Conservation (phyloP, 2,797 vertebrate genomes). For the Poeciliopsis infans region DNA sequence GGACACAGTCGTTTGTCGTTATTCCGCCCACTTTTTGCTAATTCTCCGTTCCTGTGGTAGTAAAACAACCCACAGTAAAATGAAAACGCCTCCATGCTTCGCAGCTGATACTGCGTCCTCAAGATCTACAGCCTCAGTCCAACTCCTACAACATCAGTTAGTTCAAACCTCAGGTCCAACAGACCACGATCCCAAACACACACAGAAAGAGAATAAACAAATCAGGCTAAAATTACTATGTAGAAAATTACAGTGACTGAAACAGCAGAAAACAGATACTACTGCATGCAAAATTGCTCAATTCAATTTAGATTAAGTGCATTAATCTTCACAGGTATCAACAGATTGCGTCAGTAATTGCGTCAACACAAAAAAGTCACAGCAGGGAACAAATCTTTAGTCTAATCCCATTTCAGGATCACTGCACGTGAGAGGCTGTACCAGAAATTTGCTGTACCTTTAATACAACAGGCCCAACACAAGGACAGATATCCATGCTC, state of each 20-base stretch:
- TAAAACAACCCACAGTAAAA: background rate
- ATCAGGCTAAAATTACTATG: background rate
- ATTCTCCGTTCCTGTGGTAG: background rate
- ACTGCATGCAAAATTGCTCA: background rate
- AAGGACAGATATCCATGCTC: background rate
- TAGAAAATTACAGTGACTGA: background rate
- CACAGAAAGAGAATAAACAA: background rate
- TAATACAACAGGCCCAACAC: background rate
- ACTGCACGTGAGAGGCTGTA: background rate
- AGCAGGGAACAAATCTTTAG: background rate
- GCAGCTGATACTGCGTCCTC: background rate
- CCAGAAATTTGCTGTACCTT: background rate
- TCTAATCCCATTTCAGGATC: background rate
- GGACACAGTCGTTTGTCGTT: background rate
- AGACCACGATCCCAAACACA: background rate
- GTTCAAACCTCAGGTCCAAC: background rate
- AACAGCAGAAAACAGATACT: background rate
- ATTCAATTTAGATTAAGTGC: background rate
- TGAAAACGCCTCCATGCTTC: background rate
- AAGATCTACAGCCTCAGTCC: background rate
- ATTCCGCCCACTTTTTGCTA: background rate
- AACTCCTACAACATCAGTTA: background rate
- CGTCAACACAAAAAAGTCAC: background rate
- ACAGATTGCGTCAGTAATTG: background rate
- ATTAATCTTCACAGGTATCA: background rate